phyloP scores from a whole-genome alignment of 2,888 invertebrate species.

The Lithophane socia region DNA sequence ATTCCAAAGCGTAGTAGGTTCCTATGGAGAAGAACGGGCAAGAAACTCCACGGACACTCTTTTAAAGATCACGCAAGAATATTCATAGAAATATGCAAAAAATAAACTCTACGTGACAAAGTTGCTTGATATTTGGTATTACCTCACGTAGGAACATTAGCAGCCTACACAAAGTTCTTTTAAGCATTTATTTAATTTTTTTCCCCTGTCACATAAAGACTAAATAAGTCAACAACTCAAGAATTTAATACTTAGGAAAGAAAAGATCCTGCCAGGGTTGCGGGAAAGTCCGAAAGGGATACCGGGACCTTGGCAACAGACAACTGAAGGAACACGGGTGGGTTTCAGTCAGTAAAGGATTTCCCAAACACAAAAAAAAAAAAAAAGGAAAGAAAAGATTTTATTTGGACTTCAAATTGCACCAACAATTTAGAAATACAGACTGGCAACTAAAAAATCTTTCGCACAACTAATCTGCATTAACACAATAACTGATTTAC shows the following conservation, averaged over 20 bases:
- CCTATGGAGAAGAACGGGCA: too few species aligned
- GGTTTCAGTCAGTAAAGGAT: too few species aligned
- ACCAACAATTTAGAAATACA: background rate
- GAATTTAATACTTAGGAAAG: background rate
- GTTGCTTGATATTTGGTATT: constrained; percentile 5
- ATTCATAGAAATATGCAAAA: constrained; percentile 5
- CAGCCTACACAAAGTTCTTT: background rate
- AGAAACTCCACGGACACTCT: too few species aligned
- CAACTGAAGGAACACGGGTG: too few species aligned
- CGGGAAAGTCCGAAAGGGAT: too few species aligned
- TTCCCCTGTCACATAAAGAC: too few species aligned
- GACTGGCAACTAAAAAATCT: constrained; percentile 19
- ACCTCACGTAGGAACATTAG: constrained; percentile 6
- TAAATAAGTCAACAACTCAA: background rate
- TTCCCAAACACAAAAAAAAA: too few species aligned
- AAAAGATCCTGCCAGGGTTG: background rate
- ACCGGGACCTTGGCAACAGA: too few species aligned
- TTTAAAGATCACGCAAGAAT: constrained; percentile 5
- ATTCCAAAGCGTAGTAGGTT: too few species aligned
- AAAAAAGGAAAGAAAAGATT: too few species aligned
- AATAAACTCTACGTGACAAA: constrained; percentile 16
- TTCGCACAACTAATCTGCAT: background rate
- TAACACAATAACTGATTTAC: constrained; percentile 19
- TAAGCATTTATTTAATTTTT: constrained; percentile 1
- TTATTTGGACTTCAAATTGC: background rate